Evolutionary conservation across 1,140 invertebrate species (phyloP).

Genomic region (Aphelenchoides besseyi): DNA sequence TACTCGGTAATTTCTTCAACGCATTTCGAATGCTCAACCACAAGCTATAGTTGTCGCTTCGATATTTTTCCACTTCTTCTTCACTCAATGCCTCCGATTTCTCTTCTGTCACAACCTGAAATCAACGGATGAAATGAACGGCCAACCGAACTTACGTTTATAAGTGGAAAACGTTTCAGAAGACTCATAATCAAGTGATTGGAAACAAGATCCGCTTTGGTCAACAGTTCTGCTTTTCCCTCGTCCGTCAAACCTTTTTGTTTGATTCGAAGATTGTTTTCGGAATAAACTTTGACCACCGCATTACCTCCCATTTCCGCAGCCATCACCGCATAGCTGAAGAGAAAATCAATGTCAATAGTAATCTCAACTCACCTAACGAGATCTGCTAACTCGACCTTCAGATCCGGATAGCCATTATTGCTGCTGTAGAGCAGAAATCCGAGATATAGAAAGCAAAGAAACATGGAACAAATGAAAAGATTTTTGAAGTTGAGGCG

Average conservation of each 20-base stretch:
- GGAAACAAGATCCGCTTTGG: constrained; percentile 58
- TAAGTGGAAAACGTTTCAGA: constrained; percentile 48
- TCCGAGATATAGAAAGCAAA: neutral
- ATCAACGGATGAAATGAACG: neutral
- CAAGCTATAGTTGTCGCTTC: constrained; percentile 49
- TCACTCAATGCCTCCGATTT: constrained; percentile 47
- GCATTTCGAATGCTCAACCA: constrained; percentile 50
- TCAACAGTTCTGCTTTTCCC: constrained; percentile 57
- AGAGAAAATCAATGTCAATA: constrained; percentile 23
- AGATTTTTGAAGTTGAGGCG: constrained; percentile 4
- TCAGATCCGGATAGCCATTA: constrained; percentile 43
- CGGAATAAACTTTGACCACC: constrained; percentile 46
- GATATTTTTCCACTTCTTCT: constrained; percentile 50
- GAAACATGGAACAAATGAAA: neutral
- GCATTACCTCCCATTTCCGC: constrained; percentile 60
- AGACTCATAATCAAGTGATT: constrained; percentile 57
- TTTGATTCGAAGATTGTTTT: constrained; percentile 45
- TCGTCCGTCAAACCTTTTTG: constrained; percentile 55
- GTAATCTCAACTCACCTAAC: constrained; percentile 45
- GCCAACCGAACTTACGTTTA: constrained; percentile 46
- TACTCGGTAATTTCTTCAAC: constrained; percentile 46
- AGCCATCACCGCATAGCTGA: constrained; percentile 59
- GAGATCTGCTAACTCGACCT: constrained; percentile 53
- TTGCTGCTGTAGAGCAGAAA: neutral
- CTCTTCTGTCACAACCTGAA: constrained; percentile 61